Evolutionary conservation across 2,888 invertebrate genomes (phyloP).

Genomic region (Amphipoea oculea): DNA sequence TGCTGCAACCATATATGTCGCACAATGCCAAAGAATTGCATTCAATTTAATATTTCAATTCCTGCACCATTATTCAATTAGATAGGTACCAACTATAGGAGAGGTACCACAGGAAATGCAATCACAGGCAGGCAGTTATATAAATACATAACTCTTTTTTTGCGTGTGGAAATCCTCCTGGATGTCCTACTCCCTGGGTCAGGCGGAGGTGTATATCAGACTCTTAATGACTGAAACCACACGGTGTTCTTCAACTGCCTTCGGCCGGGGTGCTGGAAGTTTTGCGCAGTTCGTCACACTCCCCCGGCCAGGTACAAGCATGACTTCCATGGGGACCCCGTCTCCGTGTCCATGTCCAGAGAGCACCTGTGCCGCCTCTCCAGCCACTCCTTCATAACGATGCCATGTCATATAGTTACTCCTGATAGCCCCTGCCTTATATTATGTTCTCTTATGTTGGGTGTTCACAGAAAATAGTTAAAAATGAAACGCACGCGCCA

Average conservation of each 20-base stretch:
- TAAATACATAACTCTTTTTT: background rate
- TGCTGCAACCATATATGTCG: background rate
- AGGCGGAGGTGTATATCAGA: background rate
- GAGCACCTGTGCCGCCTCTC: background rate
- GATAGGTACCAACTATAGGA: background rate
- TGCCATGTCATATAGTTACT: background rate
- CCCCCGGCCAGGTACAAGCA: background rate
- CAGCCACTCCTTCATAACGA: background rate
- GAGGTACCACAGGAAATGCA: background rate
- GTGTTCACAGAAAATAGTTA: background rate
- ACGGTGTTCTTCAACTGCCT: background rate
- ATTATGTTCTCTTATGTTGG: background rate
- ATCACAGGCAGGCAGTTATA: background rate
- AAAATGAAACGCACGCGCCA: too few relatives aligned
- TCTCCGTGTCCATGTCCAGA: background rate
- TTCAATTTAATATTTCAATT: conserved; percentile 27
- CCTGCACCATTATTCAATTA: conserved; percentile 33
- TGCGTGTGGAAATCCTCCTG: background rate
- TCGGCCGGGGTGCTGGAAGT: too few relatives aligned
- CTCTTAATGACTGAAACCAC: background rate
- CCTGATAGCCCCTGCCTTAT: background rate
- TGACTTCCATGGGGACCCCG: background rate
- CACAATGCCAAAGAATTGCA: conserved; percentile 34
- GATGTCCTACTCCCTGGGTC: background rate
- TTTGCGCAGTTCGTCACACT: background rate